Evolutionary conservation across 2,113 vertebrate species (phyloP).

Genomic region (Nothocercus nigrocapillus): DNA sequence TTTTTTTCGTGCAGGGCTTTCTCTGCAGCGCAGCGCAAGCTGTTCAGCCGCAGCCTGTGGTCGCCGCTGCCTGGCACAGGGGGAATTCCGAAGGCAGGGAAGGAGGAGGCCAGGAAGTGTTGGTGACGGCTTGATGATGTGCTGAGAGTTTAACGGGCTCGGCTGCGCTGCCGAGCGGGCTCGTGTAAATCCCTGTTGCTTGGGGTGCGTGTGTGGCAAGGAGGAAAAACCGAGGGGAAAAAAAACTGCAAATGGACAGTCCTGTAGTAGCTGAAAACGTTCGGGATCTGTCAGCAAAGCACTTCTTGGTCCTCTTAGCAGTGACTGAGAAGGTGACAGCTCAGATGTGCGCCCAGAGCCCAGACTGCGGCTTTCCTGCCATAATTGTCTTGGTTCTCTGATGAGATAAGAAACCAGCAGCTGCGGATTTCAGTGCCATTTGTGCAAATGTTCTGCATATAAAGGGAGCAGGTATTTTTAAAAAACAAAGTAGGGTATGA

Average conservation of each 20-base stretch:
- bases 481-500: background rate
- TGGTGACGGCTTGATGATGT: background rate
- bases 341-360: background rate
- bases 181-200: background rate
- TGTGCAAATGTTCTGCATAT: background rate
- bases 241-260: background rate
- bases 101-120: background rate
- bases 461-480: background rate
- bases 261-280: background rate
- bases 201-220: background rate
- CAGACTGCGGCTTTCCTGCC: background rate
- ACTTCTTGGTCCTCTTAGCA: background rate
- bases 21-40: background rate
- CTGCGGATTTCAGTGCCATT: background rate
- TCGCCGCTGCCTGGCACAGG: background rate
- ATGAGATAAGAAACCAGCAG: background rate
- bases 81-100: background rate
- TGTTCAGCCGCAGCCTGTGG: slow-evolving; percentile 11
- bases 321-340: background rate
- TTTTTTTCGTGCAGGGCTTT: background rate
- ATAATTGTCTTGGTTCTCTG: background rate
- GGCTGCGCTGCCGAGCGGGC: background rate
- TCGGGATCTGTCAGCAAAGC: background rate
- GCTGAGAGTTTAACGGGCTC: background rate
- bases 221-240: background rate